Evolutionary conservation across 2,113 vertebrate genomes (phyloP).

Genomic region (Aptenodytes forsteri): DNA sequence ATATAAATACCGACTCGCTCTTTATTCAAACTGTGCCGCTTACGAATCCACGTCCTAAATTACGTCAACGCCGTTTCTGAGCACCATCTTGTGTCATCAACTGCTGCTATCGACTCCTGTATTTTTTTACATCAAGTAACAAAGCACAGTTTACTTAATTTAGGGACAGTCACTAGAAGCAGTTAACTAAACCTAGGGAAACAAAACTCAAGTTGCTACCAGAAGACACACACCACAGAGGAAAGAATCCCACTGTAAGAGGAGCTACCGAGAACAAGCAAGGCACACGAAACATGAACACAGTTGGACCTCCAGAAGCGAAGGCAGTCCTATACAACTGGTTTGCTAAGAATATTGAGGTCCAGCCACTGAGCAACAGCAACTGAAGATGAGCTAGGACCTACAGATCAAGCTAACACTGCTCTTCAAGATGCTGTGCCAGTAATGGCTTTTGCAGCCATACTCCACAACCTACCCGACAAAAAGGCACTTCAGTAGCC

Average conservation of each 20-base stretch:
- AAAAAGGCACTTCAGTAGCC: not conserved
- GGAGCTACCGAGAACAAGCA: slow-evolving; percentile 40
- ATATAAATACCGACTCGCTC: slow-evolving; percentile 78
- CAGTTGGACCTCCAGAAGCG: not conserved
- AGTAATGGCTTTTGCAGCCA: fast-evolving
- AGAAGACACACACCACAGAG: slow-evolving; percentile 33
- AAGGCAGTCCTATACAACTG: not conserved
- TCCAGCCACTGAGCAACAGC: not conserved
- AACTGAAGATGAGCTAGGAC: not conserved
- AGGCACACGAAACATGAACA: not conserved
- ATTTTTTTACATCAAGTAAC: slow-evolving; percentile 80
- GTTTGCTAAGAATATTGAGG: fast-evolving
- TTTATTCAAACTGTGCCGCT: slow-evolving; percentile 80
- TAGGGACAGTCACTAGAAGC: slow-evolving; percentile 70
- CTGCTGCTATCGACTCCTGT: slow-evolving; percentile 78
- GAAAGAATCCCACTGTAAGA: slow-evolving; percentile 51
- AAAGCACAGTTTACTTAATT: slow-evolving; percentile 76
- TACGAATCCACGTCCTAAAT: slow-evolving; percentile 79
- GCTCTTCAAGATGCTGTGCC: not conserved
- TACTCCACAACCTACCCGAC: fast-evolving
- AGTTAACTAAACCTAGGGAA: slow-evolving; percentile 69
- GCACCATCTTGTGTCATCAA: slow-evolving; percentile 76
- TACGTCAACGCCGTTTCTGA: slow-evolving; percentile 73
- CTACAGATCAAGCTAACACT: not conserved
- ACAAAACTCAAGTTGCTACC: slow-evolving; percentile 56